Base-by-base conservation (phyloP, 64 coral and sea anemone genomes). In the Montipora capricornis region DNA sequence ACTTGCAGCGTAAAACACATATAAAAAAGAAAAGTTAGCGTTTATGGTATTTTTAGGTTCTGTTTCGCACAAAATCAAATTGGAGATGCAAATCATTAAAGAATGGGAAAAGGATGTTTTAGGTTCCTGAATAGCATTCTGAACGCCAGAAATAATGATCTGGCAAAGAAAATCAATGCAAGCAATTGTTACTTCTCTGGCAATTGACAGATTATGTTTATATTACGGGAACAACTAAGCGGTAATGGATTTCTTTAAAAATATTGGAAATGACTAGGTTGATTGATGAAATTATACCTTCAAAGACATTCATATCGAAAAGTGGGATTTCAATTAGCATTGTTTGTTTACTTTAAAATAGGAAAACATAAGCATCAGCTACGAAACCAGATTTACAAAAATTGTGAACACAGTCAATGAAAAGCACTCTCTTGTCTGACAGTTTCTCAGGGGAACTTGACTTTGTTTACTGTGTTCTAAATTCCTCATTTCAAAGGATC, bases 191-290 rank as follows among this genome's bases (percentile, higher is more conserved):
- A 50, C 13, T 11, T 57, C 53, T n/a, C 17, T 6, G 5, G 5
- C 5, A 55, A 64, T 15, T 61, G 10, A 37, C 5, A 64, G 80
- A 44, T 15, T 5, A 16, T 62, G 59, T 82, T 15, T 78, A 45
- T 8, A 64, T 44, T 37, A 82, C 59, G 5, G 11, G 4, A 82
- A 61, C 17, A 57, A 12, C 14, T 64, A 62, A 17, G 58, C 55
- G 58, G 26, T 82, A 82, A 82, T 82, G 80, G 55, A 62, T 82
- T 64, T 82, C 80, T 82, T 64, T 82, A 44, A 24, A 82, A 82
- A 66, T 16, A 44, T 12, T 45, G 3, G 80, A 82, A 82, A 64
- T 82, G 37, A 78, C 49, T 5, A 78, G 17, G 76, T 78, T 78
- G 76, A 78, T 78, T 78, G 6, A 45, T 61, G 57, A 82, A 10